Base-by-base conservation (phyloP, 2,888 invertebrate species). In the Operophtera brumata region DNA sequence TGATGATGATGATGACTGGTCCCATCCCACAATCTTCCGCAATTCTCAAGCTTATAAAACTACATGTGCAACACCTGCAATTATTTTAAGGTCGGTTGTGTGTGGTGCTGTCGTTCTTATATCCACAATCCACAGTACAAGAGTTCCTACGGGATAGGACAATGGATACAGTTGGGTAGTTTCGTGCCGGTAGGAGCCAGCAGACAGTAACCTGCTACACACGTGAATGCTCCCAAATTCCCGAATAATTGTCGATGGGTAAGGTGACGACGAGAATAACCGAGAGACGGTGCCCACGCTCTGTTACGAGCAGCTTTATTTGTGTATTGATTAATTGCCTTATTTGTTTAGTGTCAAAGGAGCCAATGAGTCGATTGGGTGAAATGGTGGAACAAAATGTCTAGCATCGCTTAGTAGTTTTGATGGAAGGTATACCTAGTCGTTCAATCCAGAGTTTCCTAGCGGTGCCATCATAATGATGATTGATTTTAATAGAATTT, bases 161-260 rank as follows among this genome's bases (percentile, higher is more conserved):
- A n/a, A n/a, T n/a, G n/a, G n/a, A n/a, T n/a, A n/a, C 20, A 3
- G 20, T 20, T 20, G 4, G 20, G 20, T 20, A 20, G 20, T 20
- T 20, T 20, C 4, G 30, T 7, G 30, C 0, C 6, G 30, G 30
- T 28, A 28, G 28, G 26, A 26, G 26, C 8, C 8, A 26, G 8
- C 7, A 30, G 30, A 2, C 7, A 0, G 30, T 7, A 36, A 40
- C 45, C 51, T 26, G 45, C 10, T 46, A 35, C 14, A 11, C 9
- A n/a, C 14, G 47, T 43, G 28, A 55, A 26, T 46, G 39, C 37
- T 14, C 28, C 32, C 12, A 50, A 47, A 88, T 87, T 87, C 86
- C 87, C 86, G 78, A 87, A 87, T 87, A 86, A 88, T 88, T 87
- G 86, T 85, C 84, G 86, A 83, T 82, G 78, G 75, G 80, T 81